Conservation (phyloP, 2,888 invertebrate species). For the Rapana venosa region DNA sequence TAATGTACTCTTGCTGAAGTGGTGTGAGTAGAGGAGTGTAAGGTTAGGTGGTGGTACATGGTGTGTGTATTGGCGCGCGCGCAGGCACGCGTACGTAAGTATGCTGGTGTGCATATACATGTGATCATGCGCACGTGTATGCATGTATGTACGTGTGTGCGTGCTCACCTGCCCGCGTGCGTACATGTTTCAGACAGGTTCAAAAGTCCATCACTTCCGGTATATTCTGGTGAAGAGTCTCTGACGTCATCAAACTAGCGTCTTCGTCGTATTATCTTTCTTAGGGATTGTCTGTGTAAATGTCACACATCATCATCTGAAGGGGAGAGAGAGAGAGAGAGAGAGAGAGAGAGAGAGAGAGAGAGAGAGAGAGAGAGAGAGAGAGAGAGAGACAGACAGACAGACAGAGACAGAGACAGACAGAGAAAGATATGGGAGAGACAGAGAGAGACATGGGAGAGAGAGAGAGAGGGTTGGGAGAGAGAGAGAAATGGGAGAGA, state of each 20-base stretch:
- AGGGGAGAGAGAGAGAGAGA: not conserved
- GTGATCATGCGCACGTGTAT: not conserved
- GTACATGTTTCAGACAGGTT: not conserved
- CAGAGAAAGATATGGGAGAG: no score
- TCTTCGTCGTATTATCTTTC: no score
- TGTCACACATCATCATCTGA: no score
- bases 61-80: not conserved
- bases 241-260: no score
- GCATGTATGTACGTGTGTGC: not conserved
- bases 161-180: not conserved
- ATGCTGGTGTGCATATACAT: not conserved
- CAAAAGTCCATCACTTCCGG: no score
- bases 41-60: not conserved
- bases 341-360: not conserved
- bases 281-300: no score
- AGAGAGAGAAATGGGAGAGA: no score
- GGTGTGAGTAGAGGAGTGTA: not conserved
- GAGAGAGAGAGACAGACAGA: not conserved
- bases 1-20: no score
- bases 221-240: no score
- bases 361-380: not conserved
- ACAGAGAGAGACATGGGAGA: no score
- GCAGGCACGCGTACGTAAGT: not conserved
- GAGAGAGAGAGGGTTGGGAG: no score
- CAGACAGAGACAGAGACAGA: no score